Base-by-base conservation (phyloP, 2,888 invertebrate species). In the Caenorhabditis becei region DNA sequence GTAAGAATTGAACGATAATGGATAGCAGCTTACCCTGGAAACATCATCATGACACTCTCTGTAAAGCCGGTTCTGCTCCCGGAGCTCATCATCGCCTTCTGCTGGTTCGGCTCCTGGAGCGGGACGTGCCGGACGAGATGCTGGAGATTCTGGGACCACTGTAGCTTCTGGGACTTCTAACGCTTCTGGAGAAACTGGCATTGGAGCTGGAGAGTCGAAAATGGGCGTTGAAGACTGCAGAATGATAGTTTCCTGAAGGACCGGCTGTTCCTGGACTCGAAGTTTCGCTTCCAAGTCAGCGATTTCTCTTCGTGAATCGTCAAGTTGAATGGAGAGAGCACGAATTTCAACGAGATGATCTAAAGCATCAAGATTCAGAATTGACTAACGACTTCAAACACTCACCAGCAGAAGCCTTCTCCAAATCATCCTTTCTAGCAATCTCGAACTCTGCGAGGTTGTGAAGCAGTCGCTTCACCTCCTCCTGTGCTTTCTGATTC, bases 21-120 rank as follows among this genome's bases (percentile, higher is more conserved):
- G 23, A n/a, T n/a, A n/a, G 5, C 3, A n/a, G 16, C 44, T 47
- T 28, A 67, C 67, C 14, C 32, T 18, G 0, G 78, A 54, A 58
- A 83, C 67, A 26, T 80, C 78, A 4, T 75, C 51, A 14, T 78
- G 70, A 47, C 83, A 83, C 47, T 83, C 77, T 23, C 78, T 41
- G 14, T 77, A 49, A 10, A 80, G n/a, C 32, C 37, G 24, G 44
- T 83, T 83, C 24, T 83, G 79, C 14, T 74, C 65, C 1, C 56
- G 61, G 44, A 44, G 2, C 23, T 53, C 32, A 20, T 32, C 32
- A 16, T 32, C 32, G 32, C 23, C 14, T 49, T 11, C 37, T n/a
- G 18, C 16, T 16, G 18, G 26, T n/a, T 16, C 47, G 7, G 56
- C 26, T 44, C 11, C 28, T 23, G 16, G 51, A 23, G 59, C 24